Evolutionary conservation across 2,888 invertebrate genomes (phyloP).

Genomic region (Autographa pulchrina): DNA sequence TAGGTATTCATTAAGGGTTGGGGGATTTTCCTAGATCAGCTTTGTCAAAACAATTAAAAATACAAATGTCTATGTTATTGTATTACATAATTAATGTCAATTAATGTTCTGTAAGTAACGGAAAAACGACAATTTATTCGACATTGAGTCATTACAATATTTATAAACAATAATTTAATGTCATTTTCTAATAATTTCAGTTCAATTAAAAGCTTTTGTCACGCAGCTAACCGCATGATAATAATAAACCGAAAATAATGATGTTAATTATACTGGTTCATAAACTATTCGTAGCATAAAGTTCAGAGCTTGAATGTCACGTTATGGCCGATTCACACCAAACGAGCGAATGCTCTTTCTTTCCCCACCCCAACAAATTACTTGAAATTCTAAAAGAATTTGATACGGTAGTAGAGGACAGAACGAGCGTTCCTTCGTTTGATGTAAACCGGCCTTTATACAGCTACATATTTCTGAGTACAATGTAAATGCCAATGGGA

Average conservation of each 20-base stretch:
- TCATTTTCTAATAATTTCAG: not conserved
- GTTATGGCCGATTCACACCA: too few species aligned
- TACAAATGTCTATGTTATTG: not conserved
- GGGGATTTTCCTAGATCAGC: too few species aligned
- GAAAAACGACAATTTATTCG: not conserved
- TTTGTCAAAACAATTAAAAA: too few species aligned
- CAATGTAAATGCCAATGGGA: conserved; percentile 19
- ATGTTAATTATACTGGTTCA: not conserved
- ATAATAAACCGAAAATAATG: not conserved
- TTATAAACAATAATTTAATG: not conserved
- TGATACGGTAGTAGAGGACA: conserved; percentile 46
- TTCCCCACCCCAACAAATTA: not conserved
- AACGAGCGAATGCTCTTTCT: too few species aligned
- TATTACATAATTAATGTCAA: not conserved
- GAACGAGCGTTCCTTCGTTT: conserved; percentile 5
- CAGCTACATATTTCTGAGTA: conserved; percentile 9
- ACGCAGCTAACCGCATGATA: not conserved
- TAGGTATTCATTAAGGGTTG: too few species aligned
- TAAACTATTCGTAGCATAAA: not conserved
- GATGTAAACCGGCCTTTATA: conserved; percentile 43
- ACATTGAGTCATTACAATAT: not conserved
- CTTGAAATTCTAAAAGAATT: conserved; percentile 23
- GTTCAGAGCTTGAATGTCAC: not conserved
- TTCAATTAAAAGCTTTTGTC: not conserved
- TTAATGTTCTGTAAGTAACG: not conserved